Evolutionary conservation across 2,888 invertebrate species (phyloP).

Genomic region (Limnephilus rhombicus): DNA sequence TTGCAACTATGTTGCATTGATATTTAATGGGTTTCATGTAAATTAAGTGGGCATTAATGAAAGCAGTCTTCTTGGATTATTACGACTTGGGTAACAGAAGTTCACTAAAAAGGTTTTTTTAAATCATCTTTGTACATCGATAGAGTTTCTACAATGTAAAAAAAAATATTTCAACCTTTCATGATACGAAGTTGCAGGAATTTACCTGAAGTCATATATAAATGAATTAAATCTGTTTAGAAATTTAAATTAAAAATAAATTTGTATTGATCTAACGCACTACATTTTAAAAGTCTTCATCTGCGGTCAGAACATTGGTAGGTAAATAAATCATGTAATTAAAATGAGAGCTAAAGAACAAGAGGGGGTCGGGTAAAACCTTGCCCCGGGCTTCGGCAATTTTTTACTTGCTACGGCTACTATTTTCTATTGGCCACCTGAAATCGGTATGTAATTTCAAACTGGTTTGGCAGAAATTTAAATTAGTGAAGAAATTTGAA

Average conservation of each 20-base stretch:
- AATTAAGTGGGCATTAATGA: too few relatives aligned
- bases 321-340: background rate
- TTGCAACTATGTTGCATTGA: too few relatives aligned
- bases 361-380: background rate
- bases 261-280: background rate
- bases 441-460: background rate
- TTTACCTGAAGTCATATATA: too few relatives aligned
- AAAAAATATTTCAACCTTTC: too few relatives aligned
- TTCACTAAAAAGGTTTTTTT: too few relatives aligned
- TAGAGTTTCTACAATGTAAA: too few relatives aligned
- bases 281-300: background rate
- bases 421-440: background rate
- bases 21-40: too few relatives aligned
- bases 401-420: background rate
- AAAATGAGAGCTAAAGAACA: background rate
- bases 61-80: rapidly evolving
- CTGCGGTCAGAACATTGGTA: background rate
- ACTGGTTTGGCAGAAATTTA: background rate
- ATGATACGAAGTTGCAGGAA: too few relatives aligned
- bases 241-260: background rate
- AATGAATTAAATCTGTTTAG: background rate
- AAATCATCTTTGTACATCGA: too few relatives aligned
- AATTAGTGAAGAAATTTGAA: background rate
- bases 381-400: background rate
- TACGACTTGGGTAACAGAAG: too few relatives aligned